Conservation (phyloP, 2,888 invertebrate genomes). For the Schrankia costaestrigalis region DNA sequence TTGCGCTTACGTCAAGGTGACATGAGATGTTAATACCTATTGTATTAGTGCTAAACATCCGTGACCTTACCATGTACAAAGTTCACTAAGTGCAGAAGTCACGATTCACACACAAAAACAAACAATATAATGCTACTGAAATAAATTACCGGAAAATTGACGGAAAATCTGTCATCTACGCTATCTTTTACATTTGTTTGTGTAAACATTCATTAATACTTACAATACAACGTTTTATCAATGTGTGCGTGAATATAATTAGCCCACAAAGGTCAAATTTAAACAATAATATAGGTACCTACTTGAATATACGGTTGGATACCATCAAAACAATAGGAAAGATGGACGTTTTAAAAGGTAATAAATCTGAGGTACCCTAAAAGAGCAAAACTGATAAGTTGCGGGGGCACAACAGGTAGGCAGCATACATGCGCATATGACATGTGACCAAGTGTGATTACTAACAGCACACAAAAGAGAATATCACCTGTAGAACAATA, state of each 20-base stretch:
- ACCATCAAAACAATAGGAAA: conserved; percentile 42
- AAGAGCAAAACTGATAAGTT: conserved; percentile 66
- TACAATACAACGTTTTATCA: conserved; percentile 15
- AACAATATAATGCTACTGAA: conserved; percentile 32
- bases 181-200: conserved; percentile 17
- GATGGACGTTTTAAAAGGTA: conserved; percentile 46
- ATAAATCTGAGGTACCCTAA: conserved; percentile 59
- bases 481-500: conserved; percentile 54
- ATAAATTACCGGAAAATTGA: conserved; percentile 39
- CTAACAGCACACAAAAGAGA: conserved; percentile 52
- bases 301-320: conserved; percentile 30
- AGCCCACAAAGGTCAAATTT: conserved; percentile 26
- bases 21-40: conserved; percentile 74
- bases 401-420: conserved; percentile 74
- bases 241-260: conserved; percentile 15
- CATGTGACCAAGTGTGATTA: conserved; percentile 68
- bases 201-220: conserved; percentile 20
- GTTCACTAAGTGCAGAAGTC: conserved; percentile 69
- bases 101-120: conserved; percentile 45
- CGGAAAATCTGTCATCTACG: conserved; percentile 34
- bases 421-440: conserved; percentile 61
- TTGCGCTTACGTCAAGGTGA: conserved; percentile 75
- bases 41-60: conserved; percentile 75
- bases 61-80: conserved; percentile 76
- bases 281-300: conserved; percentile 21